Evolutionary conservation across 2,888 invertebrate genomes (phyloP), one percentile per base, ranked within the genome.

Genomic region (Drosophila melanosoma): DNA sequence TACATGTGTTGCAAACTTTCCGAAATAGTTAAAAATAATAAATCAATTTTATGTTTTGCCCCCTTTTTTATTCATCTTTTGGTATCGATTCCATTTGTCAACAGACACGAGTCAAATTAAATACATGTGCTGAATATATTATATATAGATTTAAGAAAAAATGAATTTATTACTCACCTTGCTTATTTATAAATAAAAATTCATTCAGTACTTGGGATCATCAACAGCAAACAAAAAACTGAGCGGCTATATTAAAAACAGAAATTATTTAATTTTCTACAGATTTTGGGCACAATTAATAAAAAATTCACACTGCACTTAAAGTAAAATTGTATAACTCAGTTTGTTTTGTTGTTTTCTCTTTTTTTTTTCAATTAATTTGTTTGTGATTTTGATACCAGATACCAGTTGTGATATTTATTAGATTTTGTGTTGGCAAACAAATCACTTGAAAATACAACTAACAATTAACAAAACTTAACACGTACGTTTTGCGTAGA

Each of bases 161-260:
- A 56, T 59, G 67, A 38, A 72, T 73, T 78, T 82, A 83, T 79
- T 87, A 85, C 86, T 85, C 80, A 86, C 87, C 82, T 76, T 62
- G 57, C 56, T 60, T 72, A 48, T 66, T 78, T 79, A 81, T 74
- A 78, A 78, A 79, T 74, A 79, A 81, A 64, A 63, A 69, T 63
- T 61, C 36, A 60, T 74, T 69, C 64, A 68, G 62, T 60, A 38
- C 63, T 69, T 66, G 53, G 35, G 33, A 48, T 58, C 73, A 59
- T 45, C 59, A 40, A 67, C 45, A 15, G 26, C 36, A 36, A 36
- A 12, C 54, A 54, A n/a, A 36, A 45, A 52, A 40, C 36, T 42
- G 48, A 48, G 17, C 10, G 26, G 11, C 40, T 29, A 26, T 23
- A 49, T n/a, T 20, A 45, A n/a, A 66, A 60, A 63, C 49, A 32